Evolutionary conservation across 2,797 vertebrate genomes (phyloP).

Genomic region (Tympanoctomys barrerae): DNA sequence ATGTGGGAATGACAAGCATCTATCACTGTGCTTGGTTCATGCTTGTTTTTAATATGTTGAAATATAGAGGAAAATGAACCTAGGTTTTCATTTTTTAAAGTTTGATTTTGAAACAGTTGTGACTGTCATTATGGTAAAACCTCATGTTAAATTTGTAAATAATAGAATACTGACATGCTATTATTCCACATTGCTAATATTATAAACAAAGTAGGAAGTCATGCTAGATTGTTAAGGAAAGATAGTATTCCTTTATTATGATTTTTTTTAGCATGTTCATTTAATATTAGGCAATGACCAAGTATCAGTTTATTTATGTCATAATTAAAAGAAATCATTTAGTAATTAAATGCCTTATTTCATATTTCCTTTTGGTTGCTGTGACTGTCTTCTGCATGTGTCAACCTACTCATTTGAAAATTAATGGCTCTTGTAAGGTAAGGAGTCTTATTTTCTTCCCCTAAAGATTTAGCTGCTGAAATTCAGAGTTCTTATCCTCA

Average conservation of each 20-base stretch:
- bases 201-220: slow-evolving; percentile 49
- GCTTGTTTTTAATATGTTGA: slow-evolving; percentile 62
- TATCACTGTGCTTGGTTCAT: background rate
- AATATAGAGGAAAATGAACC: slow-evolving; percentile 55
- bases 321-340: slow-evolving; percentile 82
- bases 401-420: slow-evolving; percentile 88
- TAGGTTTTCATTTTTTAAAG: slow-evolving; percentile 1
- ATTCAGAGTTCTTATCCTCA: slow-evolving; percentile 79
- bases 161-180: slow-evolving; percentile 52
- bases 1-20: background rate
- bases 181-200: background rate
- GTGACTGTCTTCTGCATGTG: slow-evolving; percentile 85
- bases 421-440: slow-evolving; percentile 99
- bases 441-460: slow-evolving; percentile 95
- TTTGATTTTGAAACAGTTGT: slow-evolving; percentile 60
- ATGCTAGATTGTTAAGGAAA: slow-evolving; percentile 60
- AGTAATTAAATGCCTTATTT: slow-evolving; percentile 97
- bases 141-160: slow-evolving; percentile 44
- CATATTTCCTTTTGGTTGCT: slow-evolving; percentile 88
- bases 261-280: slow-evolving; percentile 59
- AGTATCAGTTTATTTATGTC: slow-evolving; percentile 67
- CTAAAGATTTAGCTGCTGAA: slow-evolving; percentile 87
- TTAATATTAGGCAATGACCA: slow-evolving; percentile 65
- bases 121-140: slow-evolving; percentile 38
- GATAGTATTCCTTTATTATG: slow-evolving; percentile 40